Percentiles rank a stretch among this genome's conserved stretches.
Evolutionary conservation across 2,113 vertebrate genomes (phyloP).

Genomic region (Platanista minor): DNA sequence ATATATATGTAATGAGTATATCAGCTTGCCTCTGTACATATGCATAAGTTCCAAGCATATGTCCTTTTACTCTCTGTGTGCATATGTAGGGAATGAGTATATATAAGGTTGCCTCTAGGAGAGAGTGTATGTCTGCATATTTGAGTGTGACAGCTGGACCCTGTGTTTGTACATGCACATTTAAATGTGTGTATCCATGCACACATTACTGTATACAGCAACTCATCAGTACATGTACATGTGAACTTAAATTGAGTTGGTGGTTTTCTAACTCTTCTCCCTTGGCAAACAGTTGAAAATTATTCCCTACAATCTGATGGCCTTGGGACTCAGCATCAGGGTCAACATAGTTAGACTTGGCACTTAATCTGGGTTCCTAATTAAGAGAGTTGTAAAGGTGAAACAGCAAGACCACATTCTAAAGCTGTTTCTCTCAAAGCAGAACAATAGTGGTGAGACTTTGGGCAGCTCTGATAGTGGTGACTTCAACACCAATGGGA

Average conservation of each 20-base stretch:
- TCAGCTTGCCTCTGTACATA: constrained; percentile 68
- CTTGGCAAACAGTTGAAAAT: constrained; percentile 11
- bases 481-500: neutral
- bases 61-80: constrained; percentile 56
- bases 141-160: neutral
- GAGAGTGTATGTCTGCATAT: neutral
- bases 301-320: neutral
- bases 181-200: constrained; percentile 11
- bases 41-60: constrained; percentile 63
- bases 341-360: neutral
- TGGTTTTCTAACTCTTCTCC: neutral
- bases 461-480: neutral
- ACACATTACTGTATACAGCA: neutral
- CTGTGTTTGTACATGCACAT: neutral
- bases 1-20: constrained; percentile 59
- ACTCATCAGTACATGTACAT: neutral
- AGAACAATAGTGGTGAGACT: neutral
- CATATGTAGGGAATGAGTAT: constrained; percentile 47
- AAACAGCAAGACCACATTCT: neutral
- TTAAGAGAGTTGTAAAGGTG: neutral
- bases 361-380: constrained; percentile 7
- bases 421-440: constrained; percentile 10
- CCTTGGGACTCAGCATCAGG: neutral
- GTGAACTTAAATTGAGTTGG: neutral
- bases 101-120: constrained; percentile 37